A percentile compares a stretch with the other conserved stretches of the same genome.
phyloP scores from a whole-genome alignment of 2,797 vertebrate genomes.

The Mormyrops boulengeri region DNA sequence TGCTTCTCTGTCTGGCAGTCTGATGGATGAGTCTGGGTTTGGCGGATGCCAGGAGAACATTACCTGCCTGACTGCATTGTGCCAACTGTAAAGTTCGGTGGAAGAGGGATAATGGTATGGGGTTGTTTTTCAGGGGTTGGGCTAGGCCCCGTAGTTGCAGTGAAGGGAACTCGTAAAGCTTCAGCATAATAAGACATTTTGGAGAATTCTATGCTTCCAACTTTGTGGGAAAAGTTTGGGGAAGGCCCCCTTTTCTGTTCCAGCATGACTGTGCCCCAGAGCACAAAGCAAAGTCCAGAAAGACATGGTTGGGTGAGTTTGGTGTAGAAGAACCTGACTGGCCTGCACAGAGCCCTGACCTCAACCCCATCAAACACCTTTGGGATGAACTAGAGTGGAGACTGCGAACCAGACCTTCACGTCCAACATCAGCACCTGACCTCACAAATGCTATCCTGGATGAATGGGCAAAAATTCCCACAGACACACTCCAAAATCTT shows the following conservation, averaged over 20 bases:
- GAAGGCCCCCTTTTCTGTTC: background rate
- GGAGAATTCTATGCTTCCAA: background rate
- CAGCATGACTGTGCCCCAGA: background rate
- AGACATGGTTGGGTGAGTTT: background rate
- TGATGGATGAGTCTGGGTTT: background rate
- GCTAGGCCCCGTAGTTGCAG: background rate
- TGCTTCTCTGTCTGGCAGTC: background rate
- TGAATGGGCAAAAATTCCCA: background rate
- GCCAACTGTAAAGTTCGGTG: background rate
- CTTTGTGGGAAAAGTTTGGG: background rate
- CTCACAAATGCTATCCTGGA: background rate
- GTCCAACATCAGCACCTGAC: background rate
- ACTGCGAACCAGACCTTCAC: background rate
- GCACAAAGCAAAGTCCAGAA: background rate
- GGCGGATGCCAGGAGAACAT: background rate
- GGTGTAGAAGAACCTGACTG: background rate
- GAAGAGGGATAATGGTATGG: background rate
- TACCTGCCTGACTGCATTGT: background rate
- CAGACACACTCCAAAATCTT: background rate
- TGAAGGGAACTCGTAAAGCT: background rate
- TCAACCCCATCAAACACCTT: background rate
- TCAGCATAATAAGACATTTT: background rate
- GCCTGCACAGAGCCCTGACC: background rate
- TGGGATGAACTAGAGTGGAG: background rate
- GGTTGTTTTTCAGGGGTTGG: background rate